Percentiles rank a stretch among this genome's conserved stretches.
These are phyloP conservation scores for Pyrgilauda ruficollis DNA, from an alignment of 2,113 vertebrate genomes.

Conservation along the genomic window DNA sequence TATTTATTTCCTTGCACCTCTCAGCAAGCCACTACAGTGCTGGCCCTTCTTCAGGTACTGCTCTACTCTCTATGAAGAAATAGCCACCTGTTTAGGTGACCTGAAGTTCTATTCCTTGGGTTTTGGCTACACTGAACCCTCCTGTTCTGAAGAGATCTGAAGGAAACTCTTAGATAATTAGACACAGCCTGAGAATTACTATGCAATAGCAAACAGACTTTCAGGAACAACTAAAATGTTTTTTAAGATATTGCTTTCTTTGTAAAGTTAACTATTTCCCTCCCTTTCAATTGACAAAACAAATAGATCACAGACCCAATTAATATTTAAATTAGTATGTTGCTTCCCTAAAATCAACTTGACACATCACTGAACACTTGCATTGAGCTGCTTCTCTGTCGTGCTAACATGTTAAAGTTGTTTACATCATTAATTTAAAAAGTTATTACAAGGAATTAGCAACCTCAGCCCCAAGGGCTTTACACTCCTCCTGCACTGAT, in stretches of 20 bases:
- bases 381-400: neutral
- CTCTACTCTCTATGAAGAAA: neutral
- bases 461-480: neutral
- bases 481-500: neutral
- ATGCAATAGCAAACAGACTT: neutral
- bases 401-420: neutral
- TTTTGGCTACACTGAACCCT: neutral
- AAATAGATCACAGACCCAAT: neutral
- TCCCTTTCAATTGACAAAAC: neutral
- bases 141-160: neutral
- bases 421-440: constrained; percentile 39
- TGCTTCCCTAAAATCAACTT: constrained; percentile 13
- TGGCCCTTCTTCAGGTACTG: neutral
- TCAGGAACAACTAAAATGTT: neutral
- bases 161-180: neutral
- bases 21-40: neutral
- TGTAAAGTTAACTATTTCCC: neutral
- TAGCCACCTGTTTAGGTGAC: fast-evolving
- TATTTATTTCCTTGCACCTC: neutral
- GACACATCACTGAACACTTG: neutral
- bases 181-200: neutral
- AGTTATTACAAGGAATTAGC: constrained; percentile 37
- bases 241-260: neutral
- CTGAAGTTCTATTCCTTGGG: neutral
- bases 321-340: neutral